phyloP scores from a whole-genome alignment of 2,113 vertebrate genomes.

The Boleophthalmus pectinirostris region DNA sequence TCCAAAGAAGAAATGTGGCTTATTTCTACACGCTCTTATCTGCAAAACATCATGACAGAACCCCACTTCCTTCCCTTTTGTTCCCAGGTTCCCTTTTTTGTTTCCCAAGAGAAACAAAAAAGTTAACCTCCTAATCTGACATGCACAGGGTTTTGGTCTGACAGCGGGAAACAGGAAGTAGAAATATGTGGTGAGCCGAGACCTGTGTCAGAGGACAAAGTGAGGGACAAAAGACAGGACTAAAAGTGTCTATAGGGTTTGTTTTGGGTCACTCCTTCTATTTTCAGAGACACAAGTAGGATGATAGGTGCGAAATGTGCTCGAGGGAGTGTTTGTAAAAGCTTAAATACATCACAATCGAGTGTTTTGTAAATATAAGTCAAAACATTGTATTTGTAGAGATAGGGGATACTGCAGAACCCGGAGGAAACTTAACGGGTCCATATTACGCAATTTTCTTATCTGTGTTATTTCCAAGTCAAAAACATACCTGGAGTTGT shows the following conservation, averaged over 20 bases:
- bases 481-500: background rate
- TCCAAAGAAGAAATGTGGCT: background rate
- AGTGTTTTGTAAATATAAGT: background rate
- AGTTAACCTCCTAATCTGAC: slow-evolving; percentile 23
- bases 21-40: background rate
- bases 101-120: slow-evolving; percentile 17
- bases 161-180: slow-evolving; percentile 32
- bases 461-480: too few relatives aligned
- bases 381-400: background rate
- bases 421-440: too few relatives aligned
- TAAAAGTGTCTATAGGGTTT: slow-evolving; percentile 27
- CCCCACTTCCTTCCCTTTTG: slow-evolving; percentile 25
- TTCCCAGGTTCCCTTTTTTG: too few relatives aligned
- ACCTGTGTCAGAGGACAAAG: slow-evolving; percentile 28
- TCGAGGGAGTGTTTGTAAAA: background rate
- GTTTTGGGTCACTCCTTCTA: slow-evolving; percentile 31
- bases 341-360: background rate
- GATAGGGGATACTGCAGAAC: background rate
- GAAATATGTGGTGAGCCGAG: background rate
- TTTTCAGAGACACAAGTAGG: slow-evolving; percentile 43
- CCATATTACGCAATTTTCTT: too few relatives aligned
- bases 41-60: slow-evolving; percentile 2
- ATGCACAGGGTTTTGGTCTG: background rate
- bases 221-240: slow-evolving; percentile 48
- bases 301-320: slow-evolving; percentile 36